A percentile compares a stretch with the other conserved stretches of the same genome.
Conservation (phyloP, 2,888 invertebrate species). For the Adelphocoris suturalis region DNA sequence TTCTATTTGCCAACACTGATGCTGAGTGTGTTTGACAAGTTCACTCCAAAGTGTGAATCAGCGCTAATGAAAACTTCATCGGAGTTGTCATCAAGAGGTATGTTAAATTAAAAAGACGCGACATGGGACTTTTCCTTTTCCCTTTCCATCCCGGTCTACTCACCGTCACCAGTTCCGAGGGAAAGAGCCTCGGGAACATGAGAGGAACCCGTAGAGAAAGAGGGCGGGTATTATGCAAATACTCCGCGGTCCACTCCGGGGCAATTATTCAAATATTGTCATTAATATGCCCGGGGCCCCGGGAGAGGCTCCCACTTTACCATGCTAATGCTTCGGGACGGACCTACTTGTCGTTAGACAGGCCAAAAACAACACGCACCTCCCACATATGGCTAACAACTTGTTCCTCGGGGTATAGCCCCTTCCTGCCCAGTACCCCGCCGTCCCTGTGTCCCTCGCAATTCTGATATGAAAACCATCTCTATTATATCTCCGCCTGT, state of each 20-base stretch:
- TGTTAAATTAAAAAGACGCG: slow-evolving; percentile 12
- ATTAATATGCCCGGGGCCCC: slow-evolving; percentile 73
- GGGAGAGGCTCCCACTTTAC: slow-evolving; percentile 69
- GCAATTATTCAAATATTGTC: slow-evolving; percentile 74
- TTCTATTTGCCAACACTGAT: too few species aligned
- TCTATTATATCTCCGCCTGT: slow-evolving; percentile 62
- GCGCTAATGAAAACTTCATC: not conserved
- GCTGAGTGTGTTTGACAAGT: too few species aligned
- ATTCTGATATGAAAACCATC: slow-evolving; percentile 68
- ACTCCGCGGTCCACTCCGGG: slow-evolving; percentile 70
- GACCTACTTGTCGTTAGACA: slow-evolving; percentile 69
- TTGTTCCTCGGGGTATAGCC: slow-evolving; percentile 59
- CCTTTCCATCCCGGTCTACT: not conserved
- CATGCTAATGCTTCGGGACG: slow-evolving; percentile 71
- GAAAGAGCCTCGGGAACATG: slow-evolving; percentile 37
- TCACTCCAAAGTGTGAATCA: too few species aligned
- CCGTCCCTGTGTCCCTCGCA: not conserved
- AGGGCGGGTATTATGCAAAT: slow-evolving; percentile 73
- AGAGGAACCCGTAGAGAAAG: slow-evolving; percentile 60
- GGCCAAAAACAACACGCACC: slow-evolving; percentile 70
- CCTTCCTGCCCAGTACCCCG: not conserved
- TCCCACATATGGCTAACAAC: slow-evolving; percentile 71
- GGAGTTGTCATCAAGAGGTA: slow-evolving; percentile 4
- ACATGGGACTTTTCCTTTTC: not conserved
- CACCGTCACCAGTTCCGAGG: slow-evolving; percentile 11